Evolutionary conservation across 2,888 invertebrate species (phyloP), one percentile per base, ranked within the genome.

Genomic region (Podabrus alpinus): DNA sequence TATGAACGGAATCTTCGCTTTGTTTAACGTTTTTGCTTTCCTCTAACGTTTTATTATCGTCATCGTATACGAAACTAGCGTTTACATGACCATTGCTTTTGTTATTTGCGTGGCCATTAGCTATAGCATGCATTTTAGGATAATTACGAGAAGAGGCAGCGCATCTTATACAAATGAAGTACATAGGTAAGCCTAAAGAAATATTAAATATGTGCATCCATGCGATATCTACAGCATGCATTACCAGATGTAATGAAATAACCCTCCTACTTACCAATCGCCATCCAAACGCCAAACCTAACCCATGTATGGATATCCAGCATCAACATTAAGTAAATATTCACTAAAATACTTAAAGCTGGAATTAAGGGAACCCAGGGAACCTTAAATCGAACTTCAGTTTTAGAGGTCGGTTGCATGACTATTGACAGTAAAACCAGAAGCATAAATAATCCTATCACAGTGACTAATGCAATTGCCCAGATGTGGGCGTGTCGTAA

Each of bases 341-440:
- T 97, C 62, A 94, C 89, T 80, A 95, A 90, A 78, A 96, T 93
- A 83, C 96, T 96, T 64, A 95, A 82, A 59, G 93, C 93, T 0
- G 97, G 97, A 69, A 97, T 86, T 74, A 95, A 88, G 1, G 97
- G 97, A 0, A 97, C 94, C 15, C 93, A 87, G 0, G 97, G 97
- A 5, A 96, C 95, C 75, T 91, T 91, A 84, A 94, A 94, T 0
- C 91, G 89, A 1, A 93, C 86, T 78, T 90, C 89, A 83, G 89
- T 89, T 59, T 89, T 89, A 0, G 92, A 92, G 7, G 90, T 90
- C 0, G 93, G 93, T 81, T 94, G 93, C 0, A 90, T 84, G 0
- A 89, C 88, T 59, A 94, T 89, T 2, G 89, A 87, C 71, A 87
- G 85, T 5, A 93, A 85, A 3, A 91, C 88, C 60, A 87, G 72